A percentile compares a stretch with the other conserved stretches of the same genome.
Evolutionary conservation across 2,888 invertebrate genomes (phyloP).

Genomic region (Apantesis nais): DNA sequence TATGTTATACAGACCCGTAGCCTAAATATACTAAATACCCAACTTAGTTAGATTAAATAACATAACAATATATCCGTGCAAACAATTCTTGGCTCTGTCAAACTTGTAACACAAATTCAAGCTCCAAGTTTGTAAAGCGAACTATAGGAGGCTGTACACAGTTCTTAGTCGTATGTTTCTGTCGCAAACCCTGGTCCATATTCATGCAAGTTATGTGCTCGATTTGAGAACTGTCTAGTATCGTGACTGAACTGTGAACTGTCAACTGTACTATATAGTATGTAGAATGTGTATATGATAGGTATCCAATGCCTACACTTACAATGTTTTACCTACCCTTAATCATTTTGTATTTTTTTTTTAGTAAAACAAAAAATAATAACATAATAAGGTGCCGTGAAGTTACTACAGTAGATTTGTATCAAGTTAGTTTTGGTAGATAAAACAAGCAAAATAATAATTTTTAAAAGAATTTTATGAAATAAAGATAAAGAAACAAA

Average conservation of each 20-base stretch:
- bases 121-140: constrained; percentile 32
- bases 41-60: constrained; percentile 30
- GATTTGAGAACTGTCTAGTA: constrained; percentile 68
- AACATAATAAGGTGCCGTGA: no score
- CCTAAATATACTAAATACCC: constrained; percentile 4
- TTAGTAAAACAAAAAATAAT: no score
- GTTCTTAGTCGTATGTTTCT: constrained; percentile 42
- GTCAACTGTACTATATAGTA: constrained; percentile 11
- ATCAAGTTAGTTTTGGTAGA: no score
- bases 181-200: constrained; percentile 56
- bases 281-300: not conserved
- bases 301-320: constrained; percentile 4
- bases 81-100: constrained; percentile 27
- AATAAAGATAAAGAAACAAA: no score
- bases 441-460: no score
- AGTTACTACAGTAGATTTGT: not conserved
- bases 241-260: constrained; percentile 40
- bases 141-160: constrained; percentile 17
- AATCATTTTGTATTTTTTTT: not conserved
- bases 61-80: constrained; percentile 24
- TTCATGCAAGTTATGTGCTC: constrained; percentile 65
- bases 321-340: not conserved
- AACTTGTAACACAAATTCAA: constrained; percentile 46
- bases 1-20: not conserved
- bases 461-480: no score